Evolutionary conservation across 2,888 invertebrate genomes (phyloP).

Genomic region (Molanna angustata): DNA sequence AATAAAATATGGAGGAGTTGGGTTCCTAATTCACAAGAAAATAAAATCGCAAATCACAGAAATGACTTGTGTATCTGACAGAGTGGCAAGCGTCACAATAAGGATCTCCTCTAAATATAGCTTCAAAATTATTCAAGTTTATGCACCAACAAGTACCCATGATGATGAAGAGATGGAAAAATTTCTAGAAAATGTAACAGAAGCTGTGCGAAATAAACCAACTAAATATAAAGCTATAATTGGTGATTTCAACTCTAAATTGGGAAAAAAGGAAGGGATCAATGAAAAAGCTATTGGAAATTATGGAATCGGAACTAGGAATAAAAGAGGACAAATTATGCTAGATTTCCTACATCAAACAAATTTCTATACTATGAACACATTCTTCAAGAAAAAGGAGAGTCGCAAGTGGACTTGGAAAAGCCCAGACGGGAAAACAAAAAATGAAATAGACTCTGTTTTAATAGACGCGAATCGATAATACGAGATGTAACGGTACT

Average conservation of each 20-base stretch:
- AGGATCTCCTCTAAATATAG: background rate
- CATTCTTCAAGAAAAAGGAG: no score
- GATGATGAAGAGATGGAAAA: background rate
- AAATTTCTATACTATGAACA: no score
- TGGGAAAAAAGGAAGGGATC: background rate
- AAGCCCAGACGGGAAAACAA: no score
- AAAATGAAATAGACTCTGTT: no score
- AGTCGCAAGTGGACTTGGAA: no score
- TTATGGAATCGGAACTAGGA: no score
- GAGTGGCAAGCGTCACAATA: background rate
- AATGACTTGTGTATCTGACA: conserved; percentile 2
- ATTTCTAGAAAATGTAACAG: background rate
- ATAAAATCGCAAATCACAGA: conserved; percentile 3
- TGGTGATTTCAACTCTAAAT: background rate
- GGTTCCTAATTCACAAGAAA: conserved; percentile 3
- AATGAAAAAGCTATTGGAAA: background rate
- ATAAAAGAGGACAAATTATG: no score
- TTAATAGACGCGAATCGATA: no score
- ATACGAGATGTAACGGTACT: no score
- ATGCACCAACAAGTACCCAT: background rate
- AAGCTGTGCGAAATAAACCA: background rate
- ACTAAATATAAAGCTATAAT: background rate
- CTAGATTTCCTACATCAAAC: no score
- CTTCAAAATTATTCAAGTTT: background rate
- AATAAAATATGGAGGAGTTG: conserved; percentile 1